These are phyloP conservation scores for Epizoanthus ramosus DNA, from an alignment of 92 coral and sea anemone species.

Conservation along the genomic window DNA sequence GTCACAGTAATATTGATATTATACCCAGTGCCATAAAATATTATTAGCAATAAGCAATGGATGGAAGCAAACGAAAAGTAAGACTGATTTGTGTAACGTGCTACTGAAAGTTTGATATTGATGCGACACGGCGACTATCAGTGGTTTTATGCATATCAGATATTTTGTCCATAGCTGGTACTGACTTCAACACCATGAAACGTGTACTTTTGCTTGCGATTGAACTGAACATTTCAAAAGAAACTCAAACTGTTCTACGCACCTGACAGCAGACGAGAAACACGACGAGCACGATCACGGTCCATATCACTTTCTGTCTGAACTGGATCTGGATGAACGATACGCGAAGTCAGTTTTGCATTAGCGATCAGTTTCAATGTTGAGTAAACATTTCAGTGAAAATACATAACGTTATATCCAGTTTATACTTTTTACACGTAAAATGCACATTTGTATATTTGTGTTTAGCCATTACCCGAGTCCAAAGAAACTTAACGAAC, in stretches of 20 bases:
- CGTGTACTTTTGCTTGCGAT: background rate
- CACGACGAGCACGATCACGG: slow-evolving; percentile 86
- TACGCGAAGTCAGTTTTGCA: slow-evolving; percentile 48
- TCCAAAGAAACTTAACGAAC: no score
- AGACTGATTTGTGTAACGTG: no score
- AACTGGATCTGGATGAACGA: slow-evolving; percentile 81
- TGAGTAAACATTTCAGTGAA: slow-evolving; percentile 17
- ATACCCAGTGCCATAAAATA: no score
- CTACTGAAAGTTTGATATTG: no score
- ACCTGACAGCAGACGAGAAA: slow-evolving; percentile 98
- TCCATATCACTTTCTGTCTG: slow-evolving; percentile 95
- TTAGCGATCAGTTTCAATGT: background rate
- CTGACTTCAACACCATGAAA: no score
- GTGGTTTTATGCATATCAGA: no score
- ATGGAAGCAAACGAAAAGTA: no score
- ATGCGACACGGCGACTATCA: no score
- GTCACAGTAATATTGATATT: no score
- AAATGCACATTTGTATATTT: background rate
- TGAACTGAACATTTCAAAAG: background rate
- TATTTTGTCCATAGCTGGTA: no score
- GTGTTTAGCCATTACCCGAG: no score
- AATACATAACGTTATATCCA: slow-evolving; percentile 47
- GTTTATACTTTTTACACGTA: background rate
- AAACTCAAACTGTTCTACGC: slow-evolving; percentile 3
- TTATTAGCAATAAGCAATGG: no score